These are phyloP conservation scores for Neolamprologus brichardi DNA, from an alignment of 2,113 vertebrate species.

Conservation along the genomic window DNA sequence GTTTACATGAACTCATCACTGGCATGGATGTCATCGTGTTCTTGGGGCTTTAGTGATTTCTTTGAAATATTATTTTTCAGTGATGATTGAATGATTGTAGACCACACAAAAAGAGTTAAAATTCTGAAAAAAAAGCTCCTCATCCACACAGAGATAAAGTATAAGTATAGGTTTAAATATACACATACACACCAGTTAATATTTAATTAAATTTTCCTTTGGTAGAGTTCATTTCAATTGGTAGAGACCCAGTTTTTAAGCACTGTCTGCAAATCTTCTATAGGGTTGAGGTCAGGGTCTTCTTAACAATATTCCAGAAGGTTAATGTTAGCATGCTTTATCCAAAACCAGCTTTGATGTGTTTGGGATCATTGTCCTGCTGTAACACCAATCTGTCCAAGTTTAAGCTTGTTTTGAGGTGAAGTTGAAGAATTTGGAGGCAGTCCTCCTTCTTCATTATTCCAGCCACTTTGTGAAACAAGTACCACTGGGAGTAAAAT, in stretches of 20 bases:
- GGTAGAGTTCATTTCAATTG: neutral
- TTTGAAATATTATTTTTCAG: neutral
- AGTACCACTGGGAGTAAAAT: neutral
- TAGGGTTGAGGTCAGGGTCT: neutral
- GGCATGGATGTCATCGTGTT: rapidly evolving
- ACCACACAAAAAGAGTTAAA: neutral
- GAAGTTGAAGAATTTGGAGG: neutral
- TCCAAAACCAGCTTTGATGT: neutral
- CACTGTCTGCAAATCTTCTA: rapidly evolving
- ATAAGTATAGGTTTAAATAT: neutral
- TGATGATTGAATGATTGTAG: neutral
- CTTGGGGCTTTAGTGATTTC: neutral
- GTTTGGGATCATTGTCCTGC: neutral
- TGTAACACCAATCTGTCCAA: neutral
- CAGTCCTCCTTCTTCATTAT: neutral
- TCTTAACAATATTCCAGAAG: neutral
- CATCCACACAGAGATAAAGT: neutral
- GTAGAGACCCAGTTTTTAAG: neutral
- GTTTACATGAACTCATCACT: neutral
- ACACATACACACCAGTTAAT: neutral
- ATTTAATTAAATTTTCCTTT: neutral
- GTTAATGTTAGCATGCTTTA: neutral
- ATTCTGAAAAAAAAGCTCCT: neutral
- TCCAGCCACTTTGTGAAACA: neutral
- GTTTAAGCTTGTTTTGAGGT: neutral